A percentile compares a stretch with the other conserved stretches of the same genome.
Evolutionary conservation across 2,888 invertebrate genomes (phyloP).

Genomic region (Platycheirus rosarum): DNA sequence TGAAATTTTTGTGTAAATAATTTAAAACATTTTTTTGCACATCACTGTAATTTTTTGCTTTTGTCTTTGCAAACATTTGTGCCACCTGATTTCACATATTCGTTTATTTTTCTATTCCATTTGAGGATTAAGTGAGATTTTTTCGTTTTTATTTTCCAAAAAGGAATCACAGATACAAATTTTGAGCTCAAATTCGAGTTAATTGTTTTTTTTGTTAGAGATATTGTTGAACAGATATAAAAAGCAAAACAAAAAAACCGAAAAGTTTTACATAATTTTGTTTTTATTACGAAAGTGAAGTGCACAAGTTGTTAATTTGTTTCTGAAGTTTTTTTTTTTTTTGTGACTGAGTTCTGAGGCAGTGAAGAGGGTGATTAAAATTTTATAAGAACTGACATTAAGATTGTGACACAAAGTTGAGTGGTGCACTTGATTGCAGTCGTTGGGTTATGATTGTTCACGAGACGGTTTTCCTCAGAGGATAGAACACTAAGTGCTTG

Average conservation of each 20-base stretch:
- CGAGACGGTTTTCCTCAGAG: not conserved
- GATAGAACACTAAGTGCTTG: not conserved
- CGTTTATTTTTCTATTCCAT: slow-evolving; percentile 64
- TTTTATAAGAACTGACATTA: slow-evolving; percentile 21
- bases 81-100: slow-evolving; percentile 53
- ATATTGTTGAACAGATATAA: not conserved
- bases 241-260: slow-evolving; percentile 18
- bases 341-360: slow-evolving; percentile 10
- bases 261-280: slow-evolving; percentile 19
- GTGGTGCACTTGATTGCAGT: slow-evolving; percentile 17
- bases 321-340: slow-evolving; percentile 6
- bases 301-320: slow-evolving; percentile 34
- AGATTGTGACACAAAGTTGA: slow-evolving; percentile 4
- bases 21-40: slow-evolving; percentile 12
- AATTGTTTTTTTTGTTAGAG: slow-evolving; percentile 21
- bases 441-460: not conserved
- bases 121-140: slow-evolving; percentile 57
- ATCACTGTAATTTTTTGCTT: slow-evolving; percentile 16
- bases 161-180: slow-evolving; percentile 11
- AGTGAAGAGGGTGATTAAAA: slow-evolving; percentile 20
- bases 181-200: not conserved
- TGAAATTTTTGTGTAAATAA: too few relatives aligned
- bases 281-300: slow-evolving; percentile 17
- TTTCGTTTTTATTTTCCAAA: slow-evolving; percentile 1
- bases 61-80: slow-evolving; percentile 36